Evolutionary conservation across 2,113 vertebrate genomes (phyloP), one percentile per base, ranked within the genome.

Genomic region (Brachirus orientalis): DNA sequence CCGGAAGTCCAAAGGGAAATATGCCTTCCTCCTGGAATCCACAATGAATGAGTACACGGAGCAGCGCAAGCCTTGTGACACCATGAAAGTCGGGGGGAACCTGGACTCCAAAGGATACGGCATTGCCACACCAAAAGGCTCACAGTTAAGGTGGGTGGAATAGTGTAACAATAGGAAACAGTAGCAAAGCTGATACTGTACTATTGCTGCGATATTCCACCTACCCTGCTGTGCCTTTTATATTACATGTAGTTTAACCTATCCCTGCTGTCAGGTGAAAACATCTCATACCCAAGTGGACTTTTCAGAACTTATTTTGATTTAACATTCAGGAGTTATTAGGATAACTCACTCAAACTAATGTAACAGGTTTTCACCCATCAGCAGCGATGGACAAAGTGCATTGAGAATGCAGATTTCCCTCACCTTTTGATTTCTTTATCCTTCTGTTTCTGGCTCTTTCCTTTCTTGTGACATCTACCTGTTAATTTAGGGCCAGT

Each of bases 81-180:
- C 98, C 72, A 99, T 99, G 98, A 99, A 99, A 97, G 98, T 99
- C 87, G 98, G 98, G 89, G 98, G 98, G 83, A 99, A 99, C 93
- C 95, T 99, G 94, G 98, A 99, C 95, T 99, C 98, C 56, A 99
- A 99, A 93, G 97, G 98, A 92, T 99, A 99, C 65, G 98, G 97
- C 80, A 96, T 99, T 90, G 98, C 97, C 41, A 99, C 98, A 72
- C 97, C 98, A 84, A 99, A 99, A 95, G 96, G 96, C 94, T 99
- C 97, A 93, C 95, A 96, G 97, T 97, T 99, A 98, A 98, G 97
- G 98, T 99, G 95, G 98, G 98, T 99, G 97, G 98, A 95, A 95
- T 98, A 98, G 94, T 96, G 97, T 98, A 96, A 98, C 97, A 98
- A 97, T 96, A 94, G 87, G 67, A 69, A 92, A 77, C 88, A 86